Evolutionary conservation across 2,113 vertebrate species (phyloP).

Genomic region (Apteryx mantelli): DNA sequence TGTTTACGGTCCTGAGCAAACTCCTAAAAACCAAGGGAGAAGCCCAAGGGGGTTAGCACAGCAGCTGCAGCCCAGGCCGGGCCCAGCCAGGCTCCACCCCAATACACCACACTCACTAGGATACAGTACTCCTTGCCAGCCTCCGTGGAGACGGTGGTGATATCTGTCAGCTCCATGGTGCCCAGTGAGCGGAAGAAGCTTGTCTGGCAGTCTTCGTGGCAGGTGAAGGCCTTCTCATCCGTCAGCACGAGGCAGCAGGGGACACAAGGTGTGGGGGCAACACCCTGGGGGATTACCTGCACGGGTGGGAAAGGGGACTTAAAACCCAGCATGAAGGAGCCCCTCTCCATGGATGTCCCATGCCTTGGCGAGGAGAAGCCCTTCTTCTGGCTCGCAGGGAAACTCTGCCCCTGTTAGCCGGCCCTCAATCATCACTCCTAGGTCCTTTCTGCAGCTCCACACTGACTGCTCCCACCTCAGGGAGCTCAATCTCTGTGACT

Average conservation of each 20-base stretch:
- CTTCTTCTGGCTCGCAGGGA: neutral
- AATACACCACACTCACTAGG: conserved; percentile 78
- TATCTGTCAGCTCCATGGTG: conserved; percentile 77
- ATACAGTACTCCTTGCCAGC: conserved; percentile 89
- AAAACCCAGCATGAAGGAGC: neutral
- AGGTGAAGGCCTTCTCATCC: conserved; percentile 84
- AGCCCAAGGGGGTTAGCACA: fast-evolving
- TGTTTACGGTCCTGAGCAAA: conserved; percentile 86
- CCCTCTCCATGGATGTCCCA: neutral
- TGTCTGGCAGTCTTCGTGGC: conserved; percentile 97
- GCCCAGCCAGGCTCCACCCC: fast-evolving
- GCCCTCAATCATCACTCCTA: neutral
- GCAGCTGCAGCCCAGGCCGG: fast-evolving
- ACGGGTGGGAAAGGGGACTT: neutral
- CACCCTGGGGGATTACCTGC: conserved; percentile 91
- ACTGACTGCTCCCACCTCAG: no score
- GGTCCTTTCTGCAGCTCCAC: fast-evolving
- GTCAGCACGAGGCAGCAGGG: conserved; percentile 95
- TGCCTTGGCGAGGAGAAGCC: neutral
- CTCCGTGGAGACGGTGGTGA: conserved; percentile 79
- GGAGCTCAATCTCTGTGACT: neutral
- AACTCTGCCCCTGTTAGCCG: neutral
- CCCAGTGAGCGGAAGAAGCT: conserved; percentile 95
- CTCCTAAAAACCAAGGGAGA: conserved; percentile 77
- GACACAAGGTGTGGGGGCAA: conserved; percentile 86